Conservation (phyloP, 2,113 vertebrate genomes). For the Hylia prasina region DNA sequence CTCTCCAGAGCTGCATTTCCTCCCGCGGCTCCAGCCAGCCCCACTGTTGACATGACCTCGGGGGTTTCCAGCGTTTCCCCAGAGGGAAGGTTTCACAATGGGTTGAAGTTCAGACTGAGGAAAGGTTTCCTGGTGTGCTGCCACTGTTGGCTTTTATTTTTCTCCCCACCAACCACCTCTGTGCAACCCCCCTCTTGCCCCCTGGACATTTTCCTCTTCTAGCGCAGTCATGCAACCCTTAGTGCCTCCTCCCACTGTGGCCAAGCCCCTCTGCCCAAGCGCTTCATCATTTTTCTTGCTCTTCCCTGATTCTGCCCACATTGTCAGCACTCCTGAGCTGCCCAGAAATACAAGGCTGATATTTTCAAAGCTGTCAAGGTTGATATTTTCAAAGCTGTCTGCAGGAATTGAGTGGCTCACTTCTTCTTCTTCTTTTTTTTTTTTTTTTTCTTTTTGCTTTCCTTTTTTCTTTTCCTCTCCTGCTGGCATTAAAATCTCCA, state of each 20-base stretch:
- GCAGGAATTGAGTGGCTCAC: neutral
- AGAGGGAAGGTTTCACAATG: conserved; percentile 5
- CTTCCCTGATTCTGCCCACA: neutral
- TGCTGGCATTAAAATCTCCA: neutral
- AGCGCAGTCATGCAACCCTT: rapidly evolving
- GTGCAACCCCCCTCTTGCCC: neutral
- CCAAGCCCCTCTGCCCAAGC: neutral
- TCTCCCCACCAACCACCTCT: neutral
- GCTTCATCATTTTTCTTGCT: neutral
- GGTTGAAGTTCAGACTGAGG: neutral
- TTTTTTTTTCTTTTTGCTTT: rapidly evolving
- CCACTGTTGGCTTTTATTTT: neutral
- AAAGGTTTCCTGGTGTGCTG: neutral
- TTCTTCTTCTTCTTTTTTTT: neutral
- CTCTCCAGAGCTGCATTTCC: neutral
- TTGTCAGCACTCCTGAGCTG: neutral
- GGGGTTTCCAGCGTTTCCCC: neutral
- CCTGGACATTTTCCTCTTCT: neutral
- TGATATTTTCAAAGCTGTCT: neutral
- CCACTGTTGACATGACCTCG: neutral
- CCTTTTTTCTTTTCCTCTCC: rapidly evolving
- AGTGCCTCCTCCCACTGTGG: rapidly evolving
- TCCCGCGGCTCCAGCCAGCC: neutral
- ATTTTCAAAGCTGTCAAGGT: neutral
- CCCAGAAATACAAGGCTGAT: neutral